phyloP scores from a whole-genome alignment of 1,140 invertebrate species.

The Aphidius gifuensis region DNA sequence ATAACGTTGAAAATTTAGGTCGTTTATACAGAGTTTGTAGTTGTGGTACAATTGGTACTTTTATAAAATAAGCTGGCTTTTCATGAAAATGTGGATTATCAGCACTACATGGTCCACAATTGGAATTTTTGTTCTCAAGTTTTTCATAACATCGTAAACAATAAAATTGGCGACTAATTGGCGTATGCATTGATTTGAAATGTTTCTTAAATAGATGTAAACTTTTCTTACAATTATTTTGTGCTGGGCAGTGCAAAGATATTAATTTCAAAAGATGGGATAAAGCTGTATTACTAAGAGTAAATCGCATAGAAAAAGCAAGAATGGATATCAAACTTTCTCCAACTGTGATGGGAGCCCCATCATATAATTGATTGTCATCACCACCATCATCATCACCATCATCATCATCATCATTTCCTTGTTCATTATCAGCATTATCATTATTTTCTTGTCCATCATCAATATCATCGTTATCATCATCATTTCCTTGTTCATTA shows the following conservation, averaged over 20 bases:
- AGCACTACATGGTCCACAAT: too few relatives aligned
- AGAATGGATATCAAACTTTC: slow-evolving; percentile 7
- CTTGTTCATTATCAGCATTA: too few relatives aligned
- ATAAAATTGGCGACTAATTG: neutral
- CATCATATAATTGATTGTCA: neutral
- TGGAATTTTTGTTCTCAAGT: neutral
- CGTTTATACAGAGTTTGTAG: slow-evolving; percentile 2
- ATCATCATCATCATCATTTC: too few relatives aligned
- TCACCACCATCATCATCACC: too few relatives aligned
- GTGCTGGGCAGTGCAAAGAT: slow-evolving; percentile 1
- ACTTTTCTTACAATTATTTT: slow-evolving; percentile 7
- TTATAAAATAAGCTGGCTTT: slow-evolving; percentile 2
- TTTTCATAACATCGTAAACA: neutral
- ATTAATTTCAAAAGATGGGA: neutral
- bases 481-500: too few relatives aligned
- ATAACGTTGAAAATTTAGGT: neutral
- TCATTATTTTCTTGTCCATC: too few relatives aligned
- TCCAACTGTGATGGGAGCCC: neutral
- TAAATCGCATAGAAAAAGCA: slow-evolving; percentile 5
- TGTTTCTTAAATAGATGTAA: slow-evolving; percentile 9
- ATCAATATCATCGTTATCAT: too few relatives aligned
- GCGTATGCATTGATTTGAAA: neutral
- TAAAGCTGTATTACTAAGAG: slow-evolving; percentile 1
- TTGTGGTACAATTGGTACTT: neutral
- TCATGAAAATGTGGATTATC: neutral